Percentiles rank a stretch among this genome's conserved stretches.
Evolutionary conservation across 2,113 vertebrate species (phyloP).

Genomic region (Progne subis): DNA sequence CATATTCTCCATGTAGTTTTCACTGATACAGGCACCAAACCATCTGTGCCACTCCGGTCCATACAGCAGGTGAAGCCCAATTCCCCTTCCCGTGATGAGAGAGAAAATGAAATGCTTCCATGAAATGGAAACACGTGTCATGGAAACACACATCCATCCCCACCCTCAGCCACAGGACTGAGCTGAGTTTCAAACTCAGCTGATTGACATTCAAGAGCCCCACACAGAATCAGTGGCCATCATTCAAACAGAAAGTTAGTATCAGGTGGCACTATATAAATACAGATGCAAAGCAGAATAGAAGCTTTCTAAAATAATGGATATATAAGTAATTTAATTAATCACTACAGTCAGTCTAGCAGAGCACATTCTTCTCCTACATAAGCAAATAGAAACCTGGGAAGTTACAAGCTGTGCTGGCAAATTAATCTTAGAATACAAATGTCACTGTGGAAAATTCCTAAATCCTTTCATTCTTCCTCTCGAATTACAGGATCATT

Average conservation of each 20-base stretch:
- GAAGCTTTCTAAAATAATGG: background rate
- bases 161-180: background rate
- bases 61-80: background rate
- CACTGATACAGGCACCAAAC: background rate
- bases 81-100: background rate
- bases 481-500: background rate
- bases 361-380: background rate
- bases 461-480: conserved; percentile 14
- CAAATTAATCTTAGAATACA: conserved; percentile 53
- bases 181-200: background rate
- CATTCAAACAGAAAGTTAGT: conserved; percentile 49
- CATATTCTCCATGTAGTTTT: background rate
- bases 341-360: conserved; percentile 10
- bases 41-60: too few species aligned
- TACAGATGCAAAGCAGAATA: background rate
- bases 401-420: background rate
- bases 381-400: conserved; percentile 56
- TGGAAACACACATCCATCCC: fast-evolving
- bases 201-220: background rate
- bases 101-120: background rate
- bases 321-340: conserved; percentile 62
- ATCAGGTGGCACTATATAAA: conserved; percentile 28
- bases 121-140: fast-evolving
- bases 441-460: conserved; percentile 53
- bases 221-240: conserved; percentile 17